phyloP scores from a whole-genome alignment of 64 coral and sea anemone genomes.

The Pocillopora damicornis region DNA sequence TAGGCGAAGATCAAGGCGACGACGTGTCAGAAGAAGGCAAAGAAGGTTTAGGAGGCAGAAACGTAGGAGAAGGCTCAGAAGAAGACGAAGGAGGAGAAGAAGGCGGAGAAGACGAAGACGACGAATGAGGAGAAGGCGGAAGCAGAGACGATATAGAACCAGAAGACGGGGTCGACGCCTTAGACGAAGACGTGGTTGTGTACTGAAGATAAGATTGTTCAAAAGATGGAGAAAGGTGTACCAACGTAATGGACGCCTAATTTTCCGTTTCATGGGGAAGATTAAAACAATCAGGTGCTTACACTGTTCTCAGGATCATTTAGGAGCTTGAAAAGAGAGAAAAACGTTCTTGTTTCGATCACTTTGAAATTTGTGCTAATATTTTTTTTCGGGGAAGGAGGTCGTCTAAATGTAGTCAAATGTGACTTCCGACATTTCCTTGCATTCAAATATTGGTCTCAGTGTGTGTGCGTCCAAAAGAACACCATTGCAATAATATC shows the following conservation, averaged over 20 bases:
- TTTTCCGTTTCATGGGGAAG: not conserved
- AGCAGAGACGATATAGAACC: not conserved
- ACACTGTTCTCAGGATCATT: not conserved
- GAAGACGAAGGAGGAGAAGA: not conserved
- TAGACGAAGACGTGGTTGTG: conserved; percentile 17
- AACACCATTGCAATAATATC: too few species aligned
- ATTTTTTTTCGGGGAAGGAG: too few species aligned
- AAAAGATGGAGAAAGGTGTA: conserved; percentile 3
- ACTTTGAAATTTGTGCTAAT: too few species aligned
- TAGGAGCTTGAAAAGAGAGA: too few species aligned
- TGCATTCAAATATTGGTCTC: too few species aligned
- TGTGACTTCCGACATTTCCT: too few species aligned
- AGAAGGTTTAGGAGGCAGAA: not conserved
- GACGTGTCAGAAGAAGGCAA: not conserved
- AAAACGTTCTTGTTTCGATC: too few species aligned
- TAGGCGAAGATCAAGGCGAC: conserved; percentile 15
- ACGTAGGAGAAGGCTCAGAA: conserved; percentile 1
- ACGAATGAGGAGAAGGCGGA: not conserved
- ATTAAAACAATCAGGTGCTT: not conserved
- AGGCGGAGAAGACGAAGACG: not conserved
- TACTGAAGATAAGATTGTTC: conserved; percentile 9
- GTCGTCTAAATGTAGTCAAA: too few species aligned
- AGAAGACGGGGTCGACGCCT: not conserved
- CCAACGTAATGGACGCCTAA: not conserved
- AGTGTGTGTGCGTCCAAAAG: too few species aligned